A percentile compares a stretch with the other conserved stretches of the same genome.
phyloP scores from a whole-genome alignment of 1,140 invertebrate genomes.

The Apocrypta bakeri region DNA sequence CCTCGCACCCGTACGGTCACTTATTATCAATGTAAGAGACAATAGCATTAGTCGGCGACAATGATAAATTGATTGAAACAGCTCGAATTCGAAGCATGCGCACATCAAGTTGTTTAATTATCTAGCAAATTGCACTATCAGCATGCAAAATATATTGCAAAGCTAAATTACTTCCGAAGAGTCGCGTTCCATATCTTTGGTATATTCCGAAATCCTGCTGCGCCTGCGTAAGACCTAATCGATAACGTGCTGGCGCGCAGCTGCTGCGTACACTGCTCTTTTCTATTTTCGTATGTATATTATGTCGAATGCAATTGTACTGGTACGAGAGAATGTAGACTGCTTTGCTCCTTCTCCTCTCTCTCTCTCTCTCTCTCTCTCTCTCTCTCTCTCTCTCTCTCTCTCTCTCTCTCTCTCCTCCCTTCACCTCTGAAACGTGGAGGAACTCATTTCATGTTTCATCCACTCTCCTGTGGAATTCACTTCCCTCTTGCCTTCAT shows the following conservation, averaged over 20 bases:
- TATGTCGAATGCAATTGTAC: background rate
- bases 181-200: background rate
- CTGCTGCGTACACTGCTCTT: slow-evolving; percentile 43
- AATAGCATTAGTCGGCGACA: background rate
- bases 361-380: background rate
- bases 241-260: slow-evolving; percentile 53
- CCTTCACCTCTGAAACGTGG: no score
- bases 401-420: background rate
- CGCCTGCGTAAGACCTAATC: slow-evolving; percentile 63
- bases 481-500: no score
- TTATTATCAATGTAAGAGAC: no score
- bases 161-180: background rate
- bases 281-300: slow-evolving; percentile 41
- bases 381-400: background rate
- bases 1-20: background rate
- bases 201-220: slow-evolving; percentile 25
- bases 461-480: no score
- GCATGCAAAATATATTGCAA: background rate
- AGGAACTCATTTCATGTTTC: no score
- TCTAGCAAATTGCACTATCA: background rate
- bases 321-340: background rate
- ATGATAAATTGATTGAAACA: background rate
- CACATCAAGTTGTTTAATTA: background rate
- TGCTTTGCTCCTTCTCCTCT: slow-evolving; percentile 4
- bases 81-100: background rate